Conservation (phyloP, 2,113 vertebrate genomes). For the Dipodomys stephensi region DNA sequence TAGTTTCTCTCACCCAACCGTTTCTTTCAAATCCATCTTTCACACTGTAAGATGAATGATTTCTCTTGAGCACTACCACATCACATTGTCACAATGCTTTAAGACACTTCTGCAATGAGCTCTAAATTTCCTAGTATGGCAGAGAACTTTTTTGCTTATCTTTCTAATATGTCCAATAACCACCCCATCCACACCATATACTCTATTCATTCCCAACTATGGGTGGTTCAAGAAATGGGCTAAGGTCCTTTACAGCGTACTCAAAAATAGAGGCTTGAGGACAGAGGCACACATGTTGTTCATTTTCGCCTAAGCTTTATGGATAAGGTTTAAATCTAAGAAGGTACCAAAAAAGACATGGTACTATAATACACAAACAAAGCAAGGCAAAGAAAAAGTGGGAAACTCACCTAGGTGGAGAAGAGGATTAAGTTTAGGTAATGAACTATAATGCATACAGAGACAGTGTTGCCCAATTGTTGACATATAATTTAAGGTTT, state of each 20-base stretch:
- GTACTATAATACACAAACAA: background rate
- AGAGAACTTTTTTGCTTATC: background rate
- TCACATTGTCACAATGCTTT: background rate
- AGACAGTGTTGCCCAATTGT: background rate
- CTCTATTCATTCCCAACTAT: background rate
- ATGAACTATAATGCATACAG: background rate
- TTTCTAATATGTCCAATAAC: background rate
- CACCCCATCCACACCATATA: background rate
- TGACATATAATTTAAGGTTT: background rate
- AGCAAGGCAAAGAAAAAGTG: background rate
- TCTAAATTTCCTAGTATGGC: background rate
- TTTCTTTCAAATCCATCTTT: background rate
- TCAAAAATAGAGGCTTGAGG: background rate
- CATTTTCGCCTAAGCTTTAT: background rate
- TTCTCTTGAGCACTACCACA: background rate
- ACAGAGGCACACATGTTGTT: background rate
- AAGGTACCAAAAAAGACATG: constrained; percentile 11
- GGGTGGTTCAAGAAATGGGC: background rate
- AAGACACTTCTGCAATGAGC: background rate
- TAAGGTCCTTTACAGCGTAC: background rate
- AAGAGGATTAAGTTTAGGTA: background rate
- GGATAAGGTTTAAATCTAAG: background rate
- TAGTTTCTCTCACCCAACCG: background rate
- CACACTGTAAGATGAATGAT: background rate
- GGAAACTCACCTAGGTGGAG: background rate